Evolutionary conservation across 2,113 vertebrate genomes (phyloP), one percentile per base, ranked within the genome.

Genomic region (Brachirus orientalis): DNA sequence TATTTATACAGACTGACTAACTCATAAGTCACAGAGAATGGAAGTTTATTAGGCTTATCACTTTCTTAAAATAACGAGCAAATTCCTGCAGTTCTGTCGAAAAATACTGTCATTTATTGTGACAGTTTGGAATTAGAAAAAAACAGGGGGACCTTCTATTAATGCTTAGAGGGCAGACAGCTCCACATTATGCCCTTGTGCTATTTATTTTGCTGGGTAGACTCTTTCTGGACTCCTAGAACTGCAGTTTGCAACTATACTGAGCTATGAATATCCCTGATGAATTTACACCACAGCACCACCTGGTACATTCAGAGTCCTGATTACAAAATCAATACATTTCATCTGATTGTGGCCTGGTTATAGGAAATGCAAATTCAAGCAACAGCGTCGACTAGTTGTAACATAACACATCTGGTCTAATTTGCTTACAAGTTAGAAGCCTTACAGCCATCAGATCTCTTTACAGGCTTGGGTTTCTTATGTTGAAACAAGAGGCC

Each of bases 341-440:
- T 52, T 33, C 45, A 19, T 35, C 9, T 22, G 19, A 47, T 28
- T 35, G 45, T 14, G 12, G 43, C 16, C 28, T 13, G n/a, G 10
- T 62, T 33, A 48, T 3, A 52, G 22, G 38, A 68, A 58, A 80
- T 33, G 51, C 35, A 47, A 62, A 62, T 3, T 38, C 6, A 17
- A 57, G 35, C 10, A 19, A 5, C 20, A 17, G 48, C 9, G n/a
- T 44, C 53, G 10, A 58, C 40, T n/a, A 40, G 40, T 6, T 75
- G 84, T 77, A 88, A 88, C 68, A 28, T 8, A 44, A 88, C 64
- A 73, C 85, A 53, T 53, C 63, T 54, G 57, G 54, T 79, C 67
- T 75, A 75, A 75, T 83, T 88, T 86, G 75, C 65, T 86, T 78
- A 75, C 80, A 81, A 73, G 75, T 43, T 54, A 56, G 54, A 40